A percentile compares a stretch with the other conserved stretches of the same genome.
These are phyloP conservation scores for Siderastrea radians DNA, from an alignment of 92 coral and sea anemone species.

Conservation along the genomic window DNA sequence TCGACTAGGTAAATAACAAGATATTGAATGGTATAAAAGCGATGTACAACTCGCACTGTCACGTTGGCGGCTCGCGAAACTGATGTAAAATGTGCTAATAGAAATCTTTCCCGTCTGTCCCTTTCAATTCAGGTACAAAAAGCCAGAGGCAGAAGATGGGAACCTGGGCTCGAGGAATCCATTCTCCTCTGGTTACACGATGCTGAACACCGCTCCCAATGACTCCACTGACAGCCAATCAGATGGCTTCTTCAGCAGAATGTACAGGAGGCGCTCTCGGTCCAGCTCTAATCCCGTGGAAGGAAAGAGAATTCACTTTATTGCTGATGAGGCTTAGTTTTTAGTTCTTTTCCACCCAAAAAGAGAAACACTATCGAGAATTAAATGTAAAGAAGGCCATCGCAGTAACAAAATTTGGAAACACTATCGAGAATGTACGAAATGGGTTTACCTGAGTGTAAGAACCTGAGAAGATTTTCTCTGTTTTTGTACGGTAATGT, in stretches of 20 bases:
- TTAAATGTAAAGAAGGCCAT: neutral
- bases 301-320: constrained; percentile 12
- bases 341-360: neutral
- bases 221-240: constrained; percentile 48
- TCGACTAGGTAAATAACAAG: too few relatives aligned
- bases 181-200: constrained; percentile 79
- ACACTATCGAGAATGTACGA: too few relatives aligned
- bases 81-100: too few relatives aligned
- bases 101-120: neutral
- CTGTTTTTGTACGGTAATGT: too few relatives aligned
- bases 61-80: too few relatives aligned
- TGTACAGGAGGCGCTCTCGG: constrained; percentile 42
- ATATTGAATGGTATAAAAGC: too few relatives aligned
- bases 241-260: constrained; percentile 36
- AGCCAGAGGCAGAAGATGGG: constrained; percentile 87
- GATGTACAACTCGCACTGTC: too few relatives aligned
- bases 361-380: neutral
- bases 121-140: constrained; percentile 71
- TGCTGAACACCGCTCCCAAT: constrained; percentile 61
- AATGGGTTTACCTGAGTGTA: too few relatives aligned
- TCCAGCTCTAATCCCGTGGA: constrained; percentile 36
- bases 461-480: too few relatives aligned
- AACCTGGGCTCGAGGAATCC: constrained; percentile 78
- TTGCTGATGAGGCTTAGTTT: constrained; percentile 57
- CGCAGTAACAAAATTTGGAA: neutral